Percentiles rank a stretch among this genome's conserved stretches.
Evolutionary conservation across 2,888 invertebrate species (phyloP).

Genomic region (Microplitis deprimator): DNA sequence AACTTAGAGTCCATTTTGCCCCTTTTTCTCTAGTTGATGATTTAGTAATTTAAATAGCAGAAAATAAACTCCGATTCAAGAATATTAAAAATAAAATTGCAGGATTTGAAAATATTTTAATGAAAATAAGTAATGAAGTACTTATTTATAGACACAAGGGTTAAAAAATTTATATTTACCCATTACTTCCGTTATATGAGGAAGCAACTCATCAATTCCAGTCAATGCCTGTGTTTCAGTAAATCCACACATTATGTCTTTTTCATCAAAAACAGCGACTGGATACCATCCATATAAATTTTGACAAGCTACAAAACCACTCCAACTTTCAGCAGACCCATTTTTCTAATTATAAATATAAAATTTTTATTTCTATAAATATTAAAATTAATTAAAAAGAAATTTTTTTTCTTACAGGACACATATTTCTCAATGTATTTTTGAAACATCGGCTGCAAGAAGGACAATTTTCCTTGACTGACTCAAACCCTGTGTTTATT

Average conservation of each 20-base stretch:
- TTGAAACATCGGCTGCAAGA: conserved; percentile 75
- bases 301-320: conserved; percentile 80
- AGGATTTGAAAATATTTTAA: no score
- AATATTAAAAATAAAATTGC: no score
- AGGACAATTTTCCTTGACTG: conserved; percentile 73
- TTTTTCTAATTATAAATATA: conserved; percentile 32
- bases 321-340: conserved; percentile 71
- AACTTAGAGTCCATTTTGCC: no score
- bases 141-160: no score
- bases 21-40: no score
- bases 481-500: conserved; percentile 73
- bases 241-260: conserved; percentile 74
- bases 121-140: no score
- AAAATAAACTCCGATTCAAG: no score
- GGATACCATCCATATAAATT: conserved; percentile 81
- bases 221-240: conserved; percentile 71
- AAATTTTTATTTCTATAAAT: not conserved
- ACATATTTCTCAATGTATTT: conserved; percentile 64
- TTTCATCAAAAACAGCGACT: conserved; percentile 77
- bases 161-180: conserved; percentile 66
- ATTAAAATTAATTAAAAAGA: not conserved
- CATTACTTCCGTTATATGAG: conserved; percentile 72
- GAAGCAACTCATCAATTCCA: conserved; percentile 74
- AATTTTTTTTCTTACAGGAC: conserved; percentile 60
- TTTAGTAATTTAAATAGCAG: no score